Conservation (phyloP, 2,797 vertebrate species). For the Orientallactaga sibirica region DNA sequence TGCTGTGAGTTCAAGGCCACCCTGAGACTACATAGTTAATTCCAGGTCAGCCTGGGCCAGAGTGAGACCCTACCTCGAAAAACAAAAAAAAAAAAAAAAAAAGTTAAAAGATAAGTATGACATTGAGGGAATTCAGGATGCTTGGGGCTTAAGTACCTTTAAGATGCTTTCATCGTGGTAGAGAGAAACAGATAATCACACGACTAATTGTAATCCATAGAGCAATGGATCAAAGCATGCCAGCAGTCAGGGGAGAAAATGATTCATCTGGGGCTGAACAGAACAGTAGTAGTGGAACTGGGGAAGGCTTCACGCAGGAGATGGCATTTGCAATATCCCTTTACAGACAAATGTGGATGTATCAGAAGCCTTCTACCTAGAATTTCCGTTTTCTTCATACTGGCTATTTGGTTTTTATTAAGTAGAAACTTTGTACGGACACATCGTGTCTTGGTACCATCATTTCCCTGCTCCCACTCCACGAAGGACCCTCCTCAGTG, state of each 20-base stretch:
- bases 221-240: background rate
- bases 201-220: background rate
- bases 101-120: background rate
- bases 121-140: background rate
- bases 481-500: no score
- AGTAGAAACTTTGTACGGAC: no score
- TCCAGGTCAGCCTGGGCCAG: no score
- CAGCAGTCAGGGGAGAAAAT: background rate
- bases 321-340: constrained; percentile 6
- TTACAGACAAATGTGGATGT: background rate
- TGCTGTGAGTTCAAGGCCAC: no score
- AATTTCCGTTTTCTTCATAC: no score
- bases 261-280: constrained; percentile 25
- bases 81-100: no score
- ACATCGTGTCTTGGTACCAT: no score
- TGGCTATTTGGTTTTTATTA: no score
- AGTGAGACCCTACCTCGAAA: no score
- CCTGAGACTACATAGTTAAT: no score
- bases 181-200: constrained; percentile 3
- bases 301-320: background rate
- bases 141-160: background rate
- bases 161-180: background rate
- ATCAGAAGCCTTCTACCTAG: background rate
- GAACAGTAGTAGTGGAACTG: background rate
- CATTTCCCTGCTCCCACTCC: no score